A percentile compares a stretch with the other conserved stretches of the same genome.
Evolutionary conservation across 2,113 vertebrate species (phyloP).

Genomic region (Ceyx cyanopectus): DNA sequence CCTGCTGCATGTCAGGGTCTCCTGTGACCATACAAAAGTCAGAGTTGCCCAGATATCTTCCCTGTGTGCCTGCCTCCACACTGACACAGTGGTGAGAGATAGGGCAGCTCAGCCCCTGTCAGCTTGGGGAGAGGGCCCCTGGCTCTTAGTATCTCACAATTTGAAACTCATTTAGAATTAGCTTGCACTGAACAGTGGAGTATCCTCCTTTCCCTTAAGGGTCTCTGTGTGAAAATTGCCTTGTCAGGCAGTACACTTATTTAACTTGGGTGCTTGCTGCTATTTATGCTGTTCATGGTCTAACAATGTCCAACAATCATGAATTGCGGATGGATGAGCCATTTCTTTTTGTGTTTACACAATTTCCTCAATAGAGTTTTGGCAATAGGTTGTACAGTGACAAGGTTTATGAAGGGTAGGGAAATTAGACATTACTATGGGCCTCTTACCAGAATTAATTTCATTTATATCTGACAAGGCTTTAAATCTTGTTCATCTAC

Average conservation of each 20-base stretch:
- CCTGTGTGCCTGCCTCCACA: background rate
- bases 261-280: background rate
- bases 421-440: background rate
- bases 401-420: background rate
- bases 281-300: background rate
- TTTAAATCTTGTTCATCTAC: background rate
- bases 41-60: background rate
- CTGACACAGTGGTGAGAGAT: background rate
- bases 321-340: background rate
- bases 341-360: background rate
- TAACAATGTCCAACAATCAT: background rate
- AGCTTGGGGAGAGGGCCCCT: background rate
- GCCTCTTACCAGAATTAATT: background rate
- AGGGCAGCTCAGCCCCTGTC: background rate
- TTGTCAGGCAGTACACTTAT: accelerated
- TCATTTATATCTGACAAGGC: background rate
- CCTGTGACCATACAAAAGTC: background rate
- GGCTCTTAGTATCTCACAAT: background rate
- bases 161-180: background rate
- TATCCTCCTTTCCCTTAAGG: background rate
- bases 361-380: background rate
- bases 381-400: background rate
- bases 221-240: background rate
- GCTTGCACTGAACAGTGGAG: background rate
- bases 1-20: background rate